Percentiles rank a stretch among this genome's conserved stretches.
Evolutionary conservation across 2,888 invertebrate species (phyloP).

Genomic region (Thyatira batis): DNA sequence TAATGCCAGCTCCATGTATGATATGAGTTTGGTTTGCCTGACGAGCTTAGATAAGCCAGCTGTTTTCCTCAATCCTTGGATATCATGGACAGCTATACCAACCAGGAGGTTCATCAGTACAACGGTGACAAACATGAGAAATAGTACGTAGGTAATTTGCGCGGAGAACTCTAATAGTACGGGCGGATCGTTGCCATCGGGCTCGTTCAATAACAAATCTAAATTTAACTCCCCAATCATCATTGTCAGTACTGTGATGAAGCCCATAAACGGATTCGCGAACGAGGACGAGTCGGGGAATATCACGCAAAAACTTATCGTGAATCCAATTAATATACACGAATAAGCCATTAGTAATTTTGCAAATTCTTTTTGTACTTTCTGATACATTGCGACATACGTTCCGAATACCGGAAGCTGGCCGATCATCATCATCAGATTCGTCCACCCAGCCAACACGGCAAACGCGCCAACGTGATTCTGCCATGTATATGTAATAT

Average conservation of each 20-base stretch:
- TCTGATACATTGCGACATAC: constrained; percentile 95
- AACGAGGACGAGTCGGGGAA: constrained; percentile 92
- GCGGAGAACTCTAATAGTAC: constrained; percentile 90
- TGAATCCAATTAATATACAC: constrained; percentile 92
- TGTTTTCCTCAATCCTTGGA: constrained; percentile 92
- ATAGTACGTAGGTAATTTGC: constrained; percentile 90
- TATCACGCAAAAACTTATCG: constrained; percentile 93
- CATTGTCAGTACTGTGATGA: constrained; percentile 93
- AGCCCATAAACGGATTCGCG: constrained; percentile 91
- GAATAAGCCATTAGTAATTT: constrained; percentile 93
- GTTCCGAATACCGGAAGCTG: constrained; percentile 94
- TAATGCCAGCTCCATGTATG: constrained; percentile 91
- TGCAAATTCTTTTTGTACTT: constrained; percentile 93
- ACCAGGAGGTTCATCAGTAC: constrained; percentile 93
- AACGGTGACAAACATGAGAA: constrained; percentile 91
- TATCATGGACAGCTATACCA: constrained; percentile 94
- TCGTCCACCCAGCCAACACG: constrained; percentile 93
- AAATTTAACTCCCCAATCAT: constrained; percentile 94
- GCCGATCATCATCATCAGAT: constrained; percentile 95
- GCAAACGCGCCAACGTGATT: constrained; percentile 94
- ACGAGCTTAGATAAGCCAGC: constrained; percentile 92
- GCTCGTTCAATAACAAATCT: constrained; percentile 88
- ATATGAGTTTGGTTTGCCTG: constrained; percentile 92
- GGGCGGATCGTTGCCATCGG: constrained; percentile 89
- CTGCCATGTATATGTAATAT: constrained; percentile 89